Evolutionary conservation across 2,888 invertebrate species (phyloP), one percentile per base, ranked within the genome.

Genomic region (Oligia latruncula): DNA sequence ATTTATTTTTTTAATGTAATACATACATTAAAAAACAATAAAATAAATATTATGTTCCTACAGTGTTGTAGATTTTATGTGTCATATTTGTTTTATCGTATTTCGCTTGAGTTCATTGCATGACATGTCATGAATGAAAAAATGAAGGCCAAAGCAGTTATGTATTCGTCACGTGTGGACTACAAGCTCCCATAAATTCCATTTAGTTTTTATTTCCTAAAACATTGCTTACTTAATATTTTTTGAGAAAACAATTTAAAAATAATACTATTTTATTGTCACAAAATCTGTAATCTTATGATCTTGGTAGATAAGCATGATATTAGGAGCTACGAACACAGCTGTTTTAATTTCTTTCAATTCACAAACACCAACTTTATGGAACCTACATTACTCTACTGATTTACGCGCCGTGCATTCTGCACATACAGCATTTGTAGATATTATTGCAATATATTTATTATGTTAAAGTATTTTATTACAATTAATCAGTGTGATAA

Each of bases 111-210:
- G 29, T 65, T 49, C 13, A 55, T 8, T 13, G 23, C 17, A 8
- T 52, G 20, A 29, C 17, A 43, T 52, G 20, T 40, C 17, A 43
- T 29, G 17, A 60, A 67, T 67, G 15, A 79, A 40, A 67, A 2
- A 67, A 68, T 43, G 29, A 79, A 78, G 78, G 66, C 13, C 58
- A 49, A 29, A 67, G 11, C 52, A 55, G 0, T 64, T 52, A 11
- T 20, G 0, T n/a, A 4, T 43, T 67, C 17, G 4, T 67, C 17
- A 49, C 43, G 52, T 79, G 52, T 29, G 29, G 29, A n/a, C 11
- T 79, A 70, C 46, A 55, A 70, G 6, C 29, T 29, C 23, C 29
- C 17, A 23, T 64, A 40, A 43, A 75, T 76, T 74, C 35, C 52
- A 43, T 76, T 43, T 52, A 23, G 6, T 76, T 64, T 64, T 75